Percentiles rank a stretch among this genome's conserved stretches.
phyloP scores from a whole-genome alignment of 2,888 invertebrate species.

The Metopia argyrocephala region DNA sequence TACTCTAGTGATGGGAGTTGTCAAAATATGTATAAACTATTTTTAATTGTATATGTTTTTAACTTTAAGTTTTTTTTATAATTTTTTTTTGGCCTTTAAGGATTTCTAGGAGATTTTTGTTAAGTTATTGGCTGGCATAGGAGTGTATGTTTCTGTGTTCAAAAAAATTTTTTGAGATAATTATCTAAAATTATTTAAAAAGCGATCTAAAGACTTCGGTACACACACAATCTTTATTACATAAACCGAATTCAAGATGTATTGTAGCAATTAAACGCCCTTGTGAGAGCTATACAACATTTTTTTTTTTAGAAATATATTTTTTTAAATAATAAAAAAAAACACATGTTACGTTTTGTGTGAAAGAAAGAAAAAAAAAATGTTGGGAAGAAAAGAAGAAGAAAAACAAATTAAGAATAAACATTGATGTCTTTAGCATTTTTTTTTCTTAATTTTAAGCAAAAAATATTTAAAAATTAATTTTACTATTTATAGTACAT shows the following conservation, averaged over 20 bases:
- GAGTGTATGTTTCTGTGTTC: conserved; percentile 30
- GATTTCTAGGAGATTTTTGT: conserved; percentile 16
- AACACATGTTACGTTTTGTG: conserved; percentile 20
- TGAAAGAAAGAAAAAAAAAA: conserved; percentile 62
- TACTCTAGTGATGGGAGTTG: conserved; percentile 48
- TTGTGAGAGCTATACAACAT: conserved; percentile 73
- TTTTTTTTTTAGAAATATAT: conserved; percentile 30
- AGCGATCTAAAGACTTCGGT: conserved; percentile 76
- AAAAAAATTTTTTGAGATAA: conserved; percentile 23
- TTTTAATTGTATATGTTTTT: conserved; percentile 16
- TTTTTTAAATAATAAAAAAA: not conserved
- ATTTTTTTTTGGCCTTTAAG: conserved; percentile 50
- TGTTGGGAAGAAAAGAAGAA: conserved; percentile 61
- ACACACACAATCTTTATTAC: conserved; percentile 77
- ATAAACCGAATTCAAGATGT: conserved; percentile 78
- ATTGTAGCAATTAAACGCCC: conserved; percentile 77
- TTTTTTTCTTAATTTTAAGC: conserved; percentile 6
- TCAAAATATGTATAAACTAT: conserved; percentile 7
- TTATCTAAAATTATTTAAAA: conserved; percentile 72
- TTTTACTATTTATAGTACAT: not conserved
- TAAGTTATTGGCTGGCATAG: conserved; percentile 23
- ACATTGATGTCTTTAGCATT: conserved; percentile 9
- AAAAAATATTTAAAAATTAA: not conserved
- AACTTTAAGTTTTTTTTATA: conserved; percentile 2
- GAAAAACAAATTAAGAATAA: conserved; percentile 54